A percentile compares a stretch with the other conserved stretches of the same genome.
These are phyloP conservation scores for Tinea semifulvella DNA, from an alignment of 2,888 invertebrate species.

Conservation along the genomic window DNA sequence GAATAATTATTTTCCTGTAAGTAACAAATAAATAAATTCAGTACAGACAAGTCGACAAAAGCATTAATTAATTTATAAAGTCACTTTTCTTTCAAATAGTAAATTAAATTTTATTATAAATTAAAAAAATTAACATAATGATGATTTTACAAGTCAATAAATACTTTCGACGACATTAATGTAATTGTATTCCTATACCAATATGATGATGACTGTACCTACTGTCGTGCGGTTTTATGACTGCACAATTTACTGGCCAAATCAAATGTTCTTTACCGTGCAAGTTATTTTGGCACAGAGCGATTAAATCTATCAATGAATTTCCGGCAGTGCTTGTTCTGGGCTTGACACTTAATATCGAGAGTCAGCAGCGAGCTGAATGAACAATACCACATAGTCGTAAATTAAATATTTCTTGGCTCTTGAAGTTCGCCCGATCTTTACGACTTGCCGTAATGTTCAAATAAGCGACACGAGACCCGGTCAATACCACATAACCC, in stretches of 20 bases:
- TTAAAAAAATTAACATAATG: too few relatives aligned
- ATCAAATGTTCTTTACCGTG: conserved; percentile 45
- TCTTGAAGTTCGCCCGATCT: conserved; percentile 26
- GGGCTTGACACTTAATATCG: conserved; percentile 62
- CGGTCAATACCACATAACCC: not conserved
- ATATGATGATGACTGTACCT: too few relatives aligned
- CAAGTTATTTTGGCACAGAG: conserved; percentile 49
- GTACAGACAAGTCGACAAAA: too few relatives aligned
- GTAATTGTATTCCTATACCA: too few relatives aligned
- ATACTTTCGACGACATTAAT: too few relatives aligned
- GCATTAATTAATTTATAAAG: too few relatives aligned
- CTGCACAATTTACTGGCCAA: conserved; percentile 57
- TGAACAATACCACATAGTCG: conserved; percentile 58
- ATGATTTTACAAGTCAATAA: too few relatives aligned
- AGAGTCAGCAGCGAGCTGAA: conserved; percentile 57
- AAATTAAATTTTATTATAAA: too few relatives aligned
- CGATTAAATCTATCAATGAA: conserved; percentile 66
- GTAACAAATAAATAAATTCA: too few relatives aligned
- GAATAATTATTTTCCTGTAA: too few relatives aligned
- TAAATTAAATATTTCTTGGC: conserved; percentile 48
- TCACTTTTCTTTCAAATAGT: too few relatives aligned
- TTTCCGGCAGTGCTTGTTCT: conserved; percentile 47
- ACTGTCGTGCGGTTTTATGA: conserved; percentile 62
- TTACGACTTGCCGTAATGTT: conserved; percentile 12
- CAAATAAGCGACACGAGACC: conserved; percentile 4